Conservation (phyloP, 2,797 vertebrate genomes). For the Lutjanus campechanus region DNA sequence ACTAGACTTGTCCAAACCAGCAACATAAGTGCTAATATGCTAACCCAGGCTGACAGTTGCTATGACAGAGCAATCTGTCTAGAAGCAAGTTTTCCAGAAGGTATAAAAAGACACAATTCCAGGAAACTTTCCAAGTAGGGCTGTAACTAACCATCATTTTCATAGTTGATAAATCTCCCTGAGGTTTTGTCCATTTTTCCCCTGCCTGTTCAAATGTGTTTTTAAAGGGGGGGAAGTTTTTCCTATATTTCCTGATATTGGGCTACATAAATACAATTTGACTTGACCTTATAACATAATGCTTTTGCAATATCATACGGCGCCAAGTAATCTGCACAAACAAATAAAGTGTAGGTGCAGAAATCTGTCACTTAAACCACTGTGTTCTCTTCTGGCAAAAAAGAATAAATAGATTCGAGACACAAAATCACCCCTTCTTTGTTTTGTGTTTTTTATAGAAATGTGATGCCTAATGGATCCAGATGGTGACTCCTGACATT, state of each 20-base stretch:
- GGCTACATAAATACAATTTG: too few relatives aligned
- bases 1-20: not conserved
- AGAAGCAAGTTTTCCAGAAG: not conserved
- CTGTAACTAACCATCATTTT: too few relatives aligned
- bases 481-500: not conserved
- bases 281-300: not conserved
- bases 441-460: not conserved
- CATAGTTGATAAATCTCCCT: too few relatives aligned
- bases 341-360: not conserved
- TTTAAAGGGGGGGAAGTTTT: too few relatives aligned
- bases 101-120: too few relatives aligned
- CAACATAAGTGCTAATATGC: not conserved
- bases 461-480: not conserved
- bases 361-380: too few relatives aligned
- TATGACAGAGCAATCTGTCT: not conserved
- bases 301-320: not conserved
- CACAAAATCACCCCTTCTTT: not conserved
- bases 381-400: not conserved
- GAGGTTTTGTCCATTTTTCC: too few relatives aligned
- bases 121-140: too few relatives aligned
- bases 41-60: not conserved
- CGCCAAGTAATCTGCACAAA: not conserved
- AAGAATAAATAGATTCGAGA: not conserved
- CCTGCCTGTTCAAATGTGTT: too few relatives aligned
- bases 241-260: too few relatives aligned